A percentile compares a stretch with the other conserved stretches of the same genome.
Evolutionary conservation across 2,113 vertebrate genomes (phyloP).

Genomic region (Apeltes quadracus): DNA sequence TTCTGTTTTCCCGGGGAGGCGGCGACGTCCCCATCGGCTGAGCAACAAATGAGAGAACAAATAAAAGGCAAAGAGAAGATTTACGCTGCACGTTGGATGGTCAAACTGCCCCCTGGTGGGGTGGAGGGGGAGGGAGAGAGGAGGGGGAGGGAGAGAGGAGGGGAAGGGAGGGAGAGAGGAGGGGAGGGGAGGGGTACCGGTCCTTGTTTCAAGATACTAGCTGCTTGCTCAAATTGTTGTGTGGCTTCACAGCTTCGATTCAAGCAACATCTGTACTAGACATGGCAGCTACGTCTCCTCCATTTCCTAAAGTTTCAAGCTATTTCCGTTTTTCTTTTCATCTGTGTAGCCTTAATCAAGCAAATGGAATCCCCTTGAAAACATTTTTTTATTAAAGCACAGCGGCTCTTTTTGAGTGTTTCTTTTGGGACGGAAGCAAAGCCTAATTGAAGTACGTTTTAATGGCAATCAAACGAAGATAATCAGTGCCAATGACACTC

Average conservation of each 20-base stretch:
- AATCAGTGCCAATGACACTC: slow-evolving; percentile 34
- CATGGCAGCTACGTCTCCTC: slow-evolving; percentile 34
- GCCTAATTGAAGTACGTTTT: slow-evolving; percentile 63
- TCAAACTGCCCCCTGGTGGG: slow-evolving; percentile 41
- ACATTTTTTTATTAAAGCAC: slow-evolving; percentile 61
- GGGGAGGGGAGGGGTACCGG: slow-evolving; percentile 28
- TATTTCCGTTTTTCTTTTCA: slow-evolving; percentile 29
- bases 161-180: neutral
- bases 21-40: slow-evolving; percentile 26
- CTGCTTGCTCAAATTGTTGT: slow-evolving; percentile 53
- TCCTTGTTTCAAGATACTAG: slow-evolving; percentile 48
- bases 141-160: neutral
- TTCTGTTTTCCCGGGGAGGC: slow-evolving; percentile 42
- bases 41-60: slow-evolving; percentile 17
- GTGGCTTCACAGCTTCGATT: slow-evolving; percentile 67
- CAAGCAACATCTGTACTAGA: no score
- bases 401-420: slow-evolving; percentile 38
- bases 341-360: slow-evolving; percentile 67
- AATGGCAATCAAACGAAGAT: slow-evolving; percentile 66
- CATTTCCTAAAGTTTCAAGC: slow-evolving; percentile 48
- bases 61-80: slow-evolving; percentile 27
- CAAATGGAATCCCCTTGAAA: slow-evolving; percentile 46
- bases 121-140: neutral
- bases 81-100: slow-evolving; percentile 46
- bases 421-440: slow-evolving; percentile 34